phyloP scores from a whole-genome alignment of 2,888 invertebrate genomes.

The Drosophila falleni region DNA sequence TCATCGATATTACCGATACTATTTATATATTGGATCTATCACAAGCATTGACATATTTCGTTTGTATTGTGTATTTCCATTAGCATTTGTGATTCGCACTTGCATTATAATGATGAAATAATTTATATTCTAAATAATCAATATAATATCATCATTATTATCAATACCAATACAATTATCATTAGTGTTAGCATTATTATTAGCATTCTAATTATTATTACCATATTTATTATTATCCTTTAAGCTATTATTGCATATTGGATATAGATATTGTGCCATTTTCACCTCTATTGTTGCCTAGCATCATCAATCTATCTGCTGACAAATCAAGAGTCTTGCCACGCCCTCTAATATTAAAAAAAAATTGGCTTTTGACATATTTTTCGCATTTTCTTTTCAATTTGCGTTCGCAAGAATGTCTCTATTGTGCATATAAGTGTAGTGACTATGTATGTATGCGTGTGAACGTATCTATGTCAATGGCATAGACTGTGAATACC shows the following conservation, averaged over 20 bases:
- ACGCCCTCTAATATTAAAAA: conserved; percentile 57
- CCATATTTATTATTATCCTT: conserved; percentile 5
- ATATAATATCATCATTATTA: not conserved
- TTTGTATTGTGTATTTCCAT: too few species aligned
- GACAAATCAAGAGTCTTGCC: conserved; percentile 62
- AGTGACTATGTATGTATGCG: conserved; percentile 6
- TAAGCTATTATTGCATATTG: not conserved
- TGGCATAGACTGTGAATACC: conserved; percentile 65
- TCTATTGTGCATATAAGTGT: conserved; percentile 43
- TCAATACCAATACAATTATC: not conserved
- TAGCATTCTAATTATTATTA: not conserved
- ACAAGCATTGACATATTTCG: too few species aligned
- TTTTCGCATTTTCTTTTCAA: conserved; percentile 71
- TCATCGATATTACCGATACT: not conserved
- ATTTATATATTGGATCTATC: not conserved
- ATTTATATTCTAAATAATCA: too few species aligned
- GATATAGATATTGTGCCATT: conserved; percentile 9
- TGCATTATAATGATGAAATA: not conserved
- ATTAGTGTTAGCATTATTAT: not conserved
- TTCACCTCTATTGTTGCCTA: conserved; percentile 22
- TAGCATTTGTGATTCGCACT: not conserved
- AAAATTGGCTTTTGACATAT: conserved; percentile 74
- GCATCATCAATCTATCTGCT: conserved; percentile 61
- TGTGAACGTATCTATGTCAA: conserved; percentile 67
- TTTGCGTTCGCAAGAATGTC: conserved; percentile 60